Base-by-base conservation (phyloP, 2,797 vertebrate genomes). In the Myioborus melanocephalus region DNA sequence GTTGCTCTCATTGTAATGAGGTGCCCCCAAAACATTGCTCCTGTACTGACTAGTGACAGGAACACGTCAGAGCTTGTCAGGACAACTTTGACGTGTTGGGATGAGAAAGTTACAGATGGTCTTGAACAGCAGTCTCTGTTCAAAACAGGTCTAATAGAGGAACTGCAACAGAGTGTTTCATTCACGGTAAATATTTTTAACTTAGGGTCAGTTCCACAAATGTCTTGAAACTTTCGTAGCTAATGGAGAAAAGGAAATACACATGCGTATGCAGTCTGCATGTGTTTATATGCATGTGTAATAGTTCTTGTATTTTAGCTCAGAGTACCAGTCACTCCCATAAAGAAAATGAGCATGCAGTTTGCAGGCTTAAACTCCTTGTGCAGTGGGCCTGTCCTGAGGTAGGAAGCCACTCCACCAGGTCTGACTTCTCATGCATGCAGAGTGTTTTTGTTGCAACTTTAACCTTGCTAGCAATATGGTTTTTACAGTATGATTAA, bases 381-480 rank as follows among this genome's bases (percentile, higher is more conserved):
- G n/a, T 78, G 37, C 24, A 61, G 12, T 59, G 44, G 61, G 14
- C 13, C 34, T 82, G 12, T 50, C 20, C 14, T 53, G 34, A 69
- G 7, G 7, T 46, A 22, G 65, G 46, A 83, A 57, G 32, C 50
- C n/a, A 9, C 27, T 82, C 26, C 27, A 15, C 41, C 34, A 41
- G 23, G 43, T 50, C 32, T 4, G 3, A 21, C 37, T 53, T 68
- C 23, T 21, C 27, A 64, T 4, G 14, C 0, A 0, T 37, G 6
- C 2, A 0, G 21, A 35, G 17, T 6, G 3, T 44, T 71, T 49
- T 57, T 2, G 1, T 46, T 86, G 16, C 24, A 46, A 16, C 65
- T 66, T 66, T n/a, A 83, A 22, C 26, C 32, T n/a, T 57, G 32
- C 15, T 47, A 77, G 55, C 52, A 66, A 7, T 37, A 63, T 4